phyloP scores from a whole-genome alignment of 2,888 invertebrate species.

The Vandiemenella viatica region DNA sequence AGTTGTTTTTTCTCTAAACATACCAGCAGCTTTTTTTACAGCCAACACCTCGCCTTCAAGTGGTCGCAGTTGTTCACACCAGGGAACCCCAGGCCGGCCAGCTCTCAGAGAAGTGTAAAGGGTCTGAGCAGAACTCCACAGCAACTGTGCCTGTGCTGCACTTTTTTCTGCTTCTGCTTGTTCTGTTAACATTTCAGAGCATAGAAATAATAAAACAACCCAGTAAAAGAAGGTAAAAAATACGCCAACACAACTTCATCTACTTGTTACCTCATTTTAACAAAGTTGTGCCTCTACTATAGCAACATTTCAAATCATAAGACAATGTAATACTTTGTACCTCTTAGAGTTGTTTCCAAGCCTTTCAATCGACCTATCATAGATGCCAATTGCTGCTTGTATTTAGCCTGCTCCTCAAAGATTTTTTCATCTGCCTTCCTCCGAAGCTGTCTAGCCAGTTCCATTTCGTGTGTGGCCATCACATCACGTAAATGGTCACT shows the following conservation, averaged over 20 bases:
- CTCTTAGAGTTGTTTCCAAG: constrained; percentile 58
- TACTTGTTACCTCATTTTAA: background rate
- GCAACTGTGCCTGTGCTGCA: constrained; percentile 65
- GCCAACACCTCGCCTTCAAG: constrained; percentile 54
- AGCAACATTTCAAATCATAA: background rate
- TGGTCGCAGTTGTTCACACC: constrained; percentile 40
- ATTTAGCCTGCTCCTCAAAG: constrained; percentile 47
- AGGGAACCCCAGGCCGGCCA: constrained; percentile 38
- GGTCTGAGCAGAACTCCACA: constrained; percentile 90
- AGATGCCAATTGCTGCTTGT: constrained; percentile 53
- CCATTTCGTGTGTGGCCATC: constrained; percentile 41
- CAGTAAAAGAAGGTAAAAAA: no score
- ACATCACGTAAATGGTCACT: constrained; percentile 63
- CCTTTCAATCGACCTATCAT: constrained; percentile 61
- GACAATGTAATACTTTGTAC: constrained; percentile 32
- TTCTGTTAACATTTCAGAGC: no score
- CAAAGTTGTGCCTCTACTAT: background rate
- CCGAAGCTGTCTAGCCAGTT: constrained; percentile 36
- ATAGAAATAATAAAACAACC: no score
- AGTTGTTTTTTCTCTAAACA: no score
- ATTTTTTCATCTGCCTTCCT: constrained; percentile 50
- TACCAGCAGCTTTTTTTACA: constrained; percentile 59
- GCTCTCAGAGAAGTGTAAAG: constrained; percentile 59
- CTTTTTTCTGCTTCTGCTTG: constrained; percentile 57
- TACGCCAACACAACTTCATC: background rate